Evolutionary conservation across 2,888 invertebrate species (phyloP).

Genomic region (Malachius bipustulatus): DNA sequence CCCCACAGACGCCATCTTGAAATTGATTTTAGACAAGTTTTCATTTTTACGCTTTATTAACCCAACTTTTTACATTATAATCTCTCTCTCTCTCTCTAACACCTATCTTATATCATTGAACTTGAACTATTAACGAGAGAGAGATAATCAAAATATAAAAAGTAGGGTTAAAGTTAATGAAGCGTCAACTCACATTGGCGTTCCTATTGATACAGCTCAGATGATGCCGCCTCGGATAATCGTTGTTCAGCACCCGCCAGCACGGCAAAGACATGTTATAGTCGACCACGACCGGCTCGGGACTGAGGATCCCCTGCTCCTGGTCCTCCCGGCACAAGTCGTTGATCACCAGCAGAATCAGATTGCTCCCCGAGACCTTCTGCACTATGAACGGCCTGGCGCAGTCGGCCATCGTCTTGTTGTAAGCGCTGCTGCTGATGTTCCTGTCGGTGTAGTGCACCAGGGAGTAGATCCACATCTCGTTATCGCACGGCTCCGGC

Average conservation of each 20-base stretch:
- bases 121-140: no score
- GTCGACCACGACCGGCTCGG: conserved; percentile 30
- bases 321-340: conserved; percentile 41
- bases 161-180: no score
- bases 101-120: no score
- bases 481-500: conserved; percentile 76
- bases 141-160: no score
- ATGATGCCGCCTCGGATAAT: conserved; percentile 55
- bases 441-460: conserved; percentile 31
- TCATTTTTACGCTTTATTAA: no score
- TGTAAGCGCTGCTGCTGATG: conserved; percentile 31
- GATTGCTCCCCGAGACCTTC: conserved; percentile 65
- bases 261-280: conserved; percentile 38
- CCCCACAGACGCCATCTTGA: no score
- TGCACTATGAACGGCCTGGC: conserved; percentile 61
- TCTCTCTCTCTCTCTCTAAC: no score
- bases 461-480: conserved; percentile 37
- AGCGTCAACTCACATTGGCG: conserved; percentile 51
- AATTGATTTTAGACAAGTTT: no score
- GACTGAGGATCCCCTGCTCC: conserved; percentile 18
- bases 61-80: no score
- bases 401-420: conserved; percentile 32
- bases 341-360: conserved; percentile 67
- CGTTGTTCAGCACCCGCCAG: conserved; percentile 34
- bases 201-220: conserved; percentile 66